Evolutionary conservation across 2,797 vertebrate species (phyloP), one percentile per base, ranked within the genome.

Genomic region (Malurus splendens): DNA sequence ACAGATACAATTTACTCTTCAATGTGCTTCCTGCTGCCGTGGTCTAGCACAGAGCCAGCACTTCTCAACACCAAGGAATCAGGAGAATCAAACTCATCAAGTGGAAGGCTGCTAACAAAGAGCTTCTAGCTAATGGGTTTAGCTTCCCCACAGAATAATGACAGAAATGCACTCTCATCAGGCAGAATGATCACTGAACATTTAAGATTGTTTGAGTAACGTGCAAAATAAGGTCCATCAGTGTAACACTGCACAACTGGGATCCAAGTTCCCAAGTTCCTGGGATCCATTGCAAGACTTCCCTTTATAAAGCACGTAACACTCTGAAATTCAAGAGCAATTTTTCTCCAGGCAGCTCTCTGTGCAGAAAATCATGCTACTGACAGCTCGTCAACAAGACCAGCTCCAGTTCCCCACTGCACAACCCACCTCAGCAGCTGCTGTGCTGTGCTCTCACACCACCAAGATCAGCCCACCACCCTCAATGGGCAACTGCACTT

Each of bases 221-320:
- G 0, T 4, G 17, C 32, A 67, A 72, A 60, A 2, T 3, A n/a
- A 67, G 30, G 14, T n/a, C 47, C 48, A 23, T 19, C 30, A 65
- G 20, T 6, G 8, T 42, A 50, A 72, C 1, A 1, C 12, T 16
- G 38, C 30, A 36, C n/a, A 56, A 5, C 9, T 13, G n/a, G 19
- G 17, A 57, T 6, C 23, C n/a, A 38, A 12, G n/a, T 24, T 38
- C 25, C 32, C 33, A n/a, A n/a, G n/a, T n/a, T n/a, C n/a, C n/a
- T n/a, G n/a, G n/a, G n/a, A n/a, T n/a, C n/a, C n/a, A 8, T 22
- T 17, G 25, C 38, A 61, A 42, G 9, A 23, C 39, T 27, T 36
- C 8, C 42, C 70, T 61, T 47, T 2, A 59, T 14, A 36, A 44
- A 25, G 24, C 5, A 42, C 0, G 0, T 1, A 65, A 47, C 6